phyloP scores from a whole-genome alignment of 2,113 vertebrate genomes.

The Ageneiosus marmoratus region DNA sequence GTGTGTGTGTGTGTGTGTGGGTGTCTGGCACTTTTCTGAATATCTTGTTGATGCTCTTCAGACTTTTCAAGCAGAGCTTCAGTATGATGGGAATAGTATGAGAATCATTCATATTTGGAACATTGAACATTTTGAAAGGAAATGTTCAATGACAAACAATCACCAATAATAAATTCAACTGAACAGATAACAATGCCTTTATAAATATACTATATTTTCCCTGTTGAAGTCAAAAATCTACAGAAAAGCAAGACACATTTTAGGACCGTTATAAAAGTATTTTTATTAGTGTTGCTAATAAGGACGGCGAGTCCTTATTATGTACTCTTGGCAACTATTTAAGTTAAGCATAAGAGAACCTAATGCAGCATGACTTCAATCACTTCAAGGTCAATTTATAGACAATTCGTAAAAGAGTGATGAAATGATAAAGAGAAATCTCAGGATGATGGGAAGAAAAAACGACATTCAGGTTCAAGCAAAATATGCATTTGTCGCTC shows the following conservation, averaged over 20 bases:
- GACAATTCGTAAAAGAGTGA: slow-evolving; percentile 24
- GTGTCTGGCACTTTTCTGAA: no score
- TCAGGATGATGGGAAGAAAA: slow-evolving; percentile 39
- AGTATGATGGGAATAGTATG: not conserved
- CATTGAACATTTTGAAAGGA: not conserved
- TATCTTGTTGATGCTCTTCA: not conserved
- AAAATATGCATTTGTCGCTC: not conserved
- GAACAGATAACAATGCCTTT: not conserved
- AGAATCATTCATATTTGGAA: not conserved
- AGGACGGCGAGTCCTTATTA: not conserved
- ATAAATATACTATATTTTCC: not conserved
- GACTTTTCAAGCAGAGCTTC: not conserved
- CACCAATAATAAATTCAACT: not conserved
- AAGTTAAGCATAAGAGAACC: slow-evolving; percentile 5
- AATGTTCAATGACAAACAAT: not conserved
- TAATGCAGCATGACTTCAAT: slow-evolving; percentile 47
- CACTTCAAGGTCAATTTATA: slow-evolving; percentile 47
- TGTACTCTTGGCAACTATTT: slow-evolving; percentile 12
- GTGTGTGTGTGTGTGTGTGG: slow-evolving; percentile 2
- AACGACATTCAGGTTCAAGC: slow-evolving; percentile 10
- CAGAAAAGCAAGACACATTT: not conserved
- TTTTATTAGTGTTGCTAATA: not conserved
- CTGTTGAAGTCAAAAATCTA: not conserved
- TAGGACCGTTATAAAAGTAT: not conserved
- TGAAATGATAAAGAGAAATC: slow-evolving; percentile 39